Evolutionary conservation across 2,797 vertebrate species (phyloP).

Genomic region (Lithobates pipiens): DNA sequence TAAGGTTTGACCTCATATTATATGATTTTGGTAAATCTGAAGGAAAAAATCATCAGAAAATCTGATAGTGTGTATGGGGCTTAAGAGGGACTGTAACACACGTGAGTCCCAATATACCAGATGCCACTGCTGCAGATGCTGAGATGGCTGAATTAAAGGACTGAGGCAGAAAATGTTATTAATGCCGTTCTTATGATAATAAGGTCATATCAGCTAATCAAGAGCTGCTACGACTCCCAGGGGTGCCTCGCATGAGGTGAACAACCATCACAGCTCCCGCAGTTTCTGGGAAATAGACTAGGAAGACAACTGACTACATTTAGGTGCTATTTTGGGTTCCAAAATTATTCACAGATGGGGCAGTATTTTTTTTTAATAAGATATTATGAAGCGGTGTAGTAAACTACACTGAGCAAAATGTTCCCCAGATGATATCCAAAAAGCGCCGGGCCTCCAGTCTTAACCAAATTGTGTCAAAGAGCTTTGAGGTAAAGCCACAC

Average conservation of each 20-base stretch:
- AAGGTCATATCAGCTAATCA: conserved; percentile 6
- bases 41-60: no score
- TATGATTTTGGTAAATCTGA: no score
- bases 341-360: conserved; percentile 58
- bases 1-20: no score
- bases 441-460: conserved; percentile 12
- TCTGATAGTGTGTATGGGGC: no score
- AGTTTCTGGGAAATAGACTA: conserved; percentile 40
- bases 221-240: not conserved
- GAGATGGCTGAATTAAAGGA: not conserved
- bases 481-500: conserved; percentile 14
- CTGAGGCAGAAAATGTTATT: not conserved
- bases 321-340: conserved; percentile 54
- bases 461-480: conserved; percentile 31
- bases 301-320: conserved; percentile 27
- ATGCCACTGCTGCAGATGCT: not conserved
- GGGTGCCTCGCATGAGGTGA: conserved; percentile 15
- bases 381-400: conserved; percentile 51
- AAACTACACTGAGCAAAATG: conserved; percentile 50
- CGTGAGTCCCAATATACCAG: not conserved
- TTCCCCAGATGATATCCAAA: conserved; percentile 53
- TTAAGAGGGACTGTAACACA: no score
- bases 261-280: conserved; percentile 9
- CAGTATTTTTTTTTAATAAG: conserved; percentile 54
- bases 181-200: conserved; percentile 21